Evolutionary conservation across 1,140 invertebrate genomes (phyloP).

Genomic region (Lutraria rhynchaena): DNA sequence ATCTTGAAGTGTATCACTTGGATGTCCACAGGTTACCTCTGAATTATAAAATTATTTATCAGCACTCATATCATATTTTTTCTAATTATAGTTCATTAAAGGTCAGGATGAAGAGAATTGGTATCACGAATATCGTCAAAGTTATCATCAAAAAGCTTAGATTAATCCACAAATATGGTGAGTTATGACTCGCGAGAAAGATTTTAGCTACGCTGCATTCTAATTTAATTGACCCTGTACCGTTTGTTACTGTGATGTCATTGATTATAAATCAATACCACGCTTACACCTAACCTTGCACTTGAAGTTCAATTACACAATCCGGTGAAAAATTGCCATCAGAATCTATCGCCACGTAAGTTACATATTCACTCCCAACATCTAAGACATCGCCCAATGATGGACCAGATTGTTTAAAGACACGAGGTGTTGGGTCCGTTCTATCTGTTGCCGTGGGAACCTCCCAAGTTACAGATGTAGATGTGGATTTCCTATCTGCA

Average conservation of each 20-base stretch:
- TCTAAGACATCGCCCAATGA: constrained; percentile 1
- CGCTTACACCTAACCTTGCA: background rate
- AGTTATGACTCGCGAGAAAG: no score
- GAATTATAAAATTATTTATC: background rate
- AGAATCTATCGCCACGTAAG: constrained; percentile 15
- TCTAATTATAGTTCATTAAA: no score
- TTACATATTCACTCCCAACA: constrained; percentile 6
- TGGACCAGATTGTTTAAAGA: background rate
- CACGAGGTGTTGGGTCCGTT: background rate
- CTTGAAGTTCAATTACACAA: constrained; percentile 3
- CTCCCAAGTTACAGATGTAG: constrained; percentile 28
- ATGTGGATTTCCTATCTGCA: constrained; percentile 11
- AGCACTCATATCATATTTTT: background rate
- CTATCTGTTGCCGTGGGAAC: constrained; percentile 14
- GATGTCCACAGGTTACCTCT: constrained; percentile 4
- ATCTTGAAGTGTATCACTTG: background rate
- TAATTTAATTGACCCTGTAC: background rate
- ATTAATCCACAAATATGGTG: no score
- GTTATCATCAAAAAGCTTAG: no score
- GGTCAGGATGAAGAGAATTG: no score
- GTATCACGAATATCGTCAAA: no score
- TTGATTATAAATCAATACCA: background rate
- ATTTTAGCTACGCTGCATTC: no score
- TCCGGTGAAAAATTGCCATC: constrained; percentile 11
- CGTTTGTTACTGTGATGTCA: no score